Percentiles rank a stretch among this genome's conserved stretches.
Evolutionary conservation across 2,888 invertebrate species (phyloP).

Genomic region (Hybos culiciformis): DNA sequence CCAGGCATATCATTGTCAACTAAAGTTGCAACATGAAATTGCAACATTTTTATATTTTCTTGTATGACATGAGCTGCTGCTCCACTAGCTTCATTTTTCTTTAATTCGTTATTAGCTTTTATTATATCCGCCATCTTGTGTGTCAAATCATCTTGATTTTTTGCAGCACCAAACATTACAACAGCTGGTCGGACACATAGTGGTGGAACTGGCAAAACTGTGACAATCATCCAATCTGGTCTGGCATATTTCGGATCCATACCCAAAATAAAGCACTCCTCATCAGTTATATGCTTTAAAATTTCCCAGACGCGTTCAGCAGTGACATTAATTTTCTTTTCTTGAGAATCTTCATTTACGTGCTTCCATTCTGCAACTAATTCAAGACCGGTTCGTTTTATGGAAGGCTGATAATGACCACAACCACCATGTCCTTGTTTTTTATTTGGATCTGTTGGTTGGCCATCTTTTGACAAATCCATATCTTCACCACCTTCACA

Average conservation of each 20-base stretch:
- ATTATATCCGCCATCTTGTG: conserved; percentile 98
- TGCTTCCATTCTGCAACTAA: conserved; percentile 97
- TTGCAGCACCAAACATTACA: conserved; percentile 93
- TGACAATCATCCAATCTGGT: conserved; percentile 99
- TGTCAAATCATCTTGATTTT: conserved; percentile 97
- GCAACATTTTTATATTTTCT: conserved; percentile 95
- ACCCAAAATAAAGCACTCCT: conserved; percentile 84
- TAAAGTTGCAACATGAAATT: conserved; percentile 96
- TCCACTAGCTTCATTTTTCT: conserved; percentile 89
- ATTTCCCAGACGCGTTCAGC: conserved; percentile 98
- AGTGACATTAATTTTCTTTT: conserved; percentile 83
- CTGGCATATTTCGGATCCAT: conserved; percentile 97
- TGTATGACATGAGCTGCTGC: conserved; percentile 94
- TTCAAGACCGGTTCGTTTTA: conserved; percentile 79
- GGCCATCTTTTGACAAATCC: conserved; percentile 74
- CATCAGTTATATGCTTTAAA: conserved; percentile 88
- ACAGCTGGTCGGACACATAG: conserved; percentile 93
- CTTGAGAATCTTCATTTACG: conserved; percentile 95
- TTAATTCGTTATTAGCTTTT: conserved; percentile 91
- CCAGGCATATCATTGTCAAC: conserved; percentile 99
- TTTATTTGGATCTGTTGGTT: conserved; percentile 39
- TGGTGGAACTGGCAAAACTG: conserved; percentile 94
- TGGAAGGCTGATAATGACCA: conserved; percentile 93
- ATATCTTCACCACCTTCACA: conserved; percentile 98
- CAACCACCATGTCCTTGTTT: conserved; percentile 82